Percentiles rank a stretch among this genome's conserved stretches.
Conservation (phyloP, 37 sponge, comb jelly and placozoan species). For the Theonella swinhoei region DNA sequence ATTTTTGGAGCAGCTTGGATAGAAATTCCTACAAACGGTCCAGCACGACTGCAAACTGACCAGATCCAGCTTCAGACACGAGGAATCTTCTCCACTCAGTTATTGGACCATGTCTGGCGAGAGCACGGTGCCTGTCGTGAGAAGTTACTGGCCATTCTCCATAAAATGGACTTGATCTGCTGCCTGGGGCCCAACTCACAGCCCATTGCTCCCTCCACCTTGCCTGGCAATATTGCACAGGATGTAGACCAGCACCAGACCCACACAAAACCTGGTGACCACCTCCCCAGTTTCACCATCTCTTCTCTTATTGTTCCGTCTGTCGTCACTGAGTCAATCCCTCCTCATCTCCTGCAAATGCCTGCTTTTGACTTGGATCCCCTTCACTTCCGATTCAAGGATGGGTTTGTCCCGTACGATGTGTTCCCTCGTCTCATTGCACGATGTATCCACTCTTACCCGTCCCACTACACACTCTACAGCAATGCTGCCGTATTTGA, state of each 20-base stretch:
- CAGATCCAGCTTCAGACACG: constrained; percentile 8
- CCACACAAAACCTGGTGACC: not conserved
- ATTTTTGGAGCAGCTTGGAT: constrained; percentile 37
- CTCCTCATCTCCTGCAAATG: constrained; percentile 23
- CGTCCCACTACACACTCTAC: constrained; percentile 38
- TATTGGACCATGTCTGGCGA: constrained; percentile 56
- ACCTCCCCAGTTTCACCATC: not conserved
- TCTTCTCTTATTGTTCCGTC: constrained; percentile 39
- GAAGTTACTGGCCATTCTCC: constrained; percentile 47
- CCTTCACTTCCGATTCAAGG: constrained; percentile 56
- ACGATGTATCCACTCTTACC: constrained; percentile 67
- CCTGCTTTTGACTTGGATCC: constrained; percentile 44
- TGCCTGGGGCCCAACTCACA: constrained; percentile 21
- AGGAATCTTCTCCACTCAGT: constrained; percentile 40
- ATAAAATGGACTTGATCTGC: constrained; percentile 73
- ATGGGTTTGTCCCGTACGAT: constrained; percentile 45
- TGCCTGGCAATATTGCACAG: constrained; percentile 12
- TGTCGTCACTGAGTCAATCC: constrained; percentile 27
- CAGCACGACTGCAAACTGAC: constrained; percentile 27
- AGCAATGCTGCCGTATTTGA: constrained; percentile 50
- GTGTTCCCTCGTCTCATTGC: constrained; percentile 48
- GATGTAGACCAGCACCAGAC: not conserved
- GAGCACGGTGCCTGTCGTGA: not conserved
- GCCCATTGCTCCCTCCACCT: constrained; percentile 3
- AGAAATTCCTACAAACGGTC: not conserved